These are phyloP conservation scores for Xestia ashworthii DNA, from an alignment of 2,888 invertebrate species.

Conservation along the genomic window DNA sequence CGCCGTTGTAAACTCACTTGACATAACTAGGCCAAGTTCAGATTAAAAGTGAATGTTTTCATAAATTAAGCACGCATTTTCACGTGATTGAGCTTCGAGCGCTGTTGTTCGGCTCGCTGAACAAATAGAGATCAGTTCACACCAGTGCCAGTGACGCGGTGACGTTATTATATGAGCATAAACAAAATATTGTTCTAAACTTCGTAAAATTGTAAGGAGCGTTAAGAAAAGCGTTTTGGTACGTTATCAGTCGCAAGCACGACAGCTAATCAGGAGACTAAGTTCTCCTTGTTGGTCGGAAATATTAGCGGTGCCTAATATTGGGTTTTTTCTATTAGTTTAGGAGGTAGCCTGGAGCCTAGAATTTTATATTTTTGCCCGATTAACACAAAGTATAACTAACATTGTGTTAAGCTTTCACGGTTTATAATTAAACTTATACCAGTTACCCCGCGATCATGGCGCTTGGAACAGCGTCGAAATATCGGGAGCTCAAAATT, in stretches of 20 bases:
- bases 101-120: slow-evolving; percentile 64
- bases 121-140: slow-evolving; percentile 71
- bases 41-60: slow-evolving; percentile 49
- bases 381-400: no score
- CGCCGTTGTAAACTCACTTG: background rate
- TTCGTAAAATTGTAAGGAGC: no score
- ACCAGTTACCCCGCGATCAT: no score
- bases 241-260: background rate
- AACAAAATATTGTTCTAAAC: background rate
- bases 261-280: no score
- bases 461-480: no score
- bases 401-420: no score
- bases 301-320: background rate
- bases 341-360: background rate
- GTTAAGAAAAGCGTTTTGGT: background rate
- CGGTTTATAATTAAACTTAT: no score
- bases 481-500: no score
- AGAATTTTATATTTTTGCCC: background rate
- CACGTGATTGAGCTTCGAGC: slow-evolving; percentile 72
- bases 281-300: background rate
- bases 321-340: background rate
- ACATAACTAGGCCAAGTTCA: slow-evolving; percentile 29
- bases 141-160: slow-evolving; percentile 63
- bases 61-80: slow-evolving; percentile 58
- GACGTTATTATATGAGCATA: background rate